Evolutionary conservation across 2,888 invertebrate genomes (phyloP), one percentile per base, ranked within the genome.

Genomic region (Papilio protenor): DNA sequence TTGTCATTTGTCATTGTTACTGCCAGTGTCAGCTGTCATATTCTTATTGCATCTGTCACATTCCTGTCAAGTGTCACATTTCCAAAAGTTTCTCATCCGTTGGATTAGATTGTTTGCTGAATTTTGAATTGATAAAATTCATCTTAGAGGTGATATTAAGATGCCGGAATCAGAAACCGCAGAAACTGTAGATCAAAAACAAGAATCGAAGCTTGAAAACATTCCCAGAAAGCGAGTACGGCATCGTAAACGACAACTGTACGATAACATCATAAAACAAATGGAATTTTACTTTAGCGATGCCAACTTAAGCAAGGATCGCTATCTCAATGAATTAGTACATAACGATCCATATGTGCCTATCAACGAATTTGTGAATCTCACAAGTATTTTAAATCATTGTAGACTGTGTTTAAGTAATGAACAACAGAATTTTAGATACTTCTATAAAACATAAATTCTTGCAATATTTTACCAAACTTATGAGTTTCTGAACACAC

Each of bases 261-360:
- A 97, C 83, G 96, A 96, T 81, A 95, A 95, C 14, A 97, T 98
- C 80, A 93, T 96, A 33, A 96, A 96, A 81, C 98, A 98, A 96
- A 98, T 99, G 97, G 99, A 99, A 90, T 99, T 99, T 92, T 99
- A 99, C 89, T 98, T 99, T 86, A 97, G 98, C 83, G 98, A 99
- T 91, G 97, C 98, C 0, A 99, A 99, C 92, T 94, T 99, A 69
- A 95, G 96, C n/a, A 98, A 98, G 90, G 98, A 99, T 89, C 95
- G 98, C 76, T 98, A 97, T 89, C 92, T 99, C 78, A 96, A 96
- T 27, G 96, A 97, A 79, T 91, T 97, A 23, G 95, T 98, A 0
- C 94, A 96, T 76, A 93, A 95, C 80, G 95, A 97, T 89, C 96
- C 96, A 11, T 96, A 95, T 89, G 96, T 98, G 1, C 96, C 97